These are phyloP conservation scores for Batillaria attramentaria DNA, from an alignment of 1,140 invertebrate species.

Conservation along the genomic window DNA sequence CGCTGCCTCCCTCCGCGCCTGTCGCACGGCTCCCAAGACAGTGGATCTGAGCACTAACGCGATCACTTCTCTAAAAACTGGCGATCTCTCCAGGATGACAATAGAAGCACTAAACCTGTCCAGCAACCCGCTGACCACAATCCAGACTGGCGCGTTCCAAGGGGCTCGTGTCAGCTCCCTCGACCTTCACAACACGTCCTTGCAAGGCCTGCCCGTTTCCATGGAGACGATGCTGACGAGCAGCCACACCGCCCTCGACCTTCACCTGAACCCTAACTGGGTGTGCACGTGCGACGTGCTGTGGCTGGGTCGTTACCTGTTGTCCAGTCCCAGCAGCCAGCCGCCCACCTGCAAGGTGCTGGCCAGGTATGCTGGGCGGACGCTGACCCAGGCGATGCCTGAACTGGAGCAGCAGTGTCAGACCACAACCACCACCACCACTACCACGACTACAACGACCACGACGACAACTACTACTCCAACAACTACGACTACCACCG, in stretches of 20 bases:
- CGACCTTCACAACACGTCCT: slow-evolving; percentile 25
- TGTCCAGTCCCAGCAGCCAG: not conserved
- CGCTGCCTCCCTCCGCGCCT: slow-evolving; percentile 21
- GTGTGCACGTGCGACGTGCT: slow-evolving; percentile 15
- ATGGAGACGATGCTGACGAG: slow-evolving; percentile 8
- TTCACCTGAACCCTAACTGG: slow-evolving; percentile 22
- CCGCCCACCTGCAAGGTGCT: slow-evolving; percentile 28
- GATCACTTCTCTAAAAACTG: slow-evolving; percentile 7
- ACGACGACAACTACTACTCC: slow-evolving; percentile 23
- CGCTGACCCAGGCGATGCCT: slow-evolving; percentile 9
- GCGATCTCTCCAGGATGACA: slow-evolving; percentile 26
- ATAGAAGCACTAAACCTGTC: slow-evolving; percentile 28
- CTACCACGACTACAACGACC: slow-evolving; percentile 24
- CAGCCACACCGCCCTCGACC: not conserved
- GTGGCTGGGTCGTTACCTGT: slow-evolving; percentile 30
- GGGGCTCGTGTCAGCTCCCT: not conserved
- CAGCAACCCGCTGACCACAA: slow-evolving; percentile 11
- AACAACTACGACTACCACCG: slow-evolving; percentile 12
- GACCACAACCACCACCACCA: slow-evolving; percentile 33
- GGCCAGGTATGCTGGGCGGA: slow-evolving; percentile 11
- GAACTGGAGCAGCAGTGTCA: slow-evolving; percentile 31
- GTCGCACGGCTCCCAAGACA: not conserved
- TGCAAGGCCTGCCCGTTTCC: slow-evolving; percentile 4
- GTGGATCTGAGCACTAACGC: slow-evolving; percentile 37
- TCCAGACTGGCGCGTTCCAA: slow-evolving; percentile 16